phyloP scores from a whole-genome alignment of 2,888 invertebrate species.

The Onchidella celtica region DNA sequence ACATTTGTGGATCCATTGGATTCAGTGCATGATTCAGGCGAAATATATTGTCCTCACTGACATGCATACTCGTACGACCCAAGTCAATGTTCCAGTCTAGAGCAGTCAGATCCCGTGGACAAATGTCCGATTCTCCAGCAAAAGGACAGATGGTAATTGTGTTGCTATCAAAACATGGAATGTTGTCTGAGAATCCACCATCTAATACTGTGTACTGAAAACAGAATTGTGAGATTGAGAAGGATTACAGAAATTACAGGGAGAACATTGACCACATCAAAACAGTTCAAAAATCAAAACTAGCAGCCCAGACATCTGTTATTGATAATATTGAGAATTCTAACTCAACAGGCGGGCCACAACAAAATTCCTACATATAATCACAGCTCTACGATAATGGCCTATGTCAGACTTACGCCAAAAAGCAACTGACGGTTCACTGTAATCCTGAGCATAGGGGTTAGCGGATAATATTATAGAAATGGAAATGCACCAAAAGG shows the following conservation, averaged over 20 bases:
- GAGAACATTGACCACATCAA: background rate
- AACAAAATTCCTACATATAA: too few relatives aligned
- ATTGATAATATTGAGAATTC: too few relatives aligned
- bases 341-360: too few relatives aligned
- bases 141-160: slow-evolving; percentile 53
- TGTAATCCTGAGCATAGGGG: too few relatives aligned
- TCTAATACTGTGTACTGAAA: slow-evolving; percentile 46
- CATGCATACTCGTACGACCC: slow-evolving; percentile 46
- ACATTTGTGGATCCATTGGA: slow-evolving; percentile 41
- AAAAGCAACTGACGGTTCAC: too few relatives aligned
- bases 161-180: slow-evolving; percentile 45
- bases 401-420: too few relatives aligned
- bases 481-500: too few relatives aligned
- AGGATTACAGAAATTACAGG: background rate
- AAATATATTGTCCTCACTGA: slow-evolving; percentile 46
- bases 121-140: slow-evolving; percentile 52
- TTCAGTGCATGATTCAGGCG: slow-evolving; percentile 50
- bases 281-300: too few relatives aligned
- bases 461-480: too few relatives aligned
- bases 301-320: too few relatives aligned
- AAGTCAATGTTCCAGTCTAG: slow-evolving; percentile 41
- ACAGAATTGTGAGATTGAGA: background rate
- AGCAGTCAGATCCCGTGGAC: slow-evolving; percentile 46
- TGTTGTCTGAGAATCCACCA: slow-evolving; percentile 52
- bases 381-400: too few relatives aligned